Evolutionary conservation across 2,888 invertebrate species (phyloP).

Genomic region (Byasa hedistus): DNA sequence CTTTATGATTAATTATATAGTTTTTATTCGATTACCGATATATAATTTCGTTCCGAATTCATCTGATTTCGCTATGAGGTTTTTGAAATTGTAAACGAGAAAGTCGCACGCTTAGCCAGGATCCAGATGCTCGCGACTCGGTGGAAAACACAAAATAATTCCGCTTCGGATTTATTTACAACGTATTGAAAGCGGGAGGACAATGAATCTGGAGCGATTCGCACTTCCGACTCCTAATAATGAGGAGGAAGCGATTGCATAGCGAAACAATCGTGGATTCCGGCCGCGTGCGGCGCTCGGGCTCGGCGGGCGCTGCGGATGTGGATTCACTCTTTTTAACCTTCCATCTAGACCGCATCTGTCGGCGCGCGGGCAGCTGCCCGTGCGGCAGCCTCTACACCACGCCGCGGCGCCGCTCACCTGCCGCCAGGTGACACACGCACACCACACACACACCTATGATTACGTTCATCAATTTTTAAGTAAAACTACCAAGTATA

Average conservation of each 20-base stretch:
- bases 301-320: conserved; percentile 72
- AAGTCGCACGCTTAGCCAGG: conserved; percentile 9
- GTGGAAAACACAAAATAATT: conserved; percentile 11
- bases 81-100: not conserved
- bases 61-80: not conserved
- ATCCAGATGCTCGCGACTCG: conserved; percentile 23
- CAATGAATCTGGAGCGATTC: conserved; percentile 49
- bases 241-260: conserved; percentile 70
- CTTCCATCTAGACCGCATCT: conserved; percentile 76
- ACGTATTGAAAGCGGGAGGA: conserved; percentile 9
- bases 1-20: conserved; percentile 59
- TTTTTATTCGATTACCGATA: conserved; percentile 16
- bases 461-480: conserved; percentile 8
- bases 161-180: conserved; percentile 24
- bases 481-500: not conserved
- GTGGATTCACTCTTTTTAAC: conserved; percentile 73
- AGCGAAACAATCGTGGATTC: conserved; percentile 70
- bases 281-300: conserved; percentile 68
- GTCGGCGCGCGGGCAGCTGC: conserved; percentile 71
- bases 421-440: conserved; percentile 69
- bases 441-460: conserved; percentile 24
- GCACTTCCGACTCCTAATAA: conserved; percentile 68
- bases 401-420: conserved; percentile 60
- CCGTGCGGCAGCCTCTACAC: conserved; percentile 55
- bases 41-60: not conserved